These are phyloP conservation scores for Gallinago media DNA, from an alignment of 2,113 vertebrate species.

Conservation along the genomic window DNA sequence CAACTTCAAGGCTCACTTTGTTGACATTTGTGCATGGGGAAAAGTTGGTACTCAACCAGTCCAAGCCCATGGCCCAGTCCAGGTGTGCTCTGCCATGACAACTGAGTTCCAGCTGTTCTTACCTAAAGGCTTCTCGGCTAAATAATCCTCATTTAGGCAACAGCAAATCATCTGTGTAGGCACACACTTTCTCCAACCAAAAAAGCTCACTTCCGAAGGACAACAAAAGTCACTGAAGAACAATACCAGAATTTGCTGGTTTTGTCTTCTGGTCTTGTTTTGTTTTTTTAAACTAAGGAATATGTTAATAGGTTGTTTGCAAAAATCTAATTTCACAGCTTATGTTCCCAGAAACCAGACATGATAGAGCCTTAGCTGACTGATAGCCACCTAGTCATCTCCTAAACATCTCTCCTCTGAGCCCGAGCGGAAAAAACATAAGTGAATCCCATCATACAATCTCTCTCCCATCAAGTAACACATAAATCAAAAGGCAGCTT, in stretches of 20 bases:
- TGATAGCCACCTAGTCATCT: neutral
- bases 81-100: neutral
- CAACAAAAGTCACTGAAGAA: neutral
- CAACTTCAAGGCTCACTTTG: neutral
- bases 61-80: neutral
- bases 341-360: slow-evolving; percentile 1
- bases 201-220: neutral
- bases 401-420: neutral
- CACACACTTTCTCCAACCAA: neutral
- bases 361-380: neutral
- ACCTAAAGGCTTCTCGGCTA: neutral
- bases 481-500: slow-evolving; percentile 1
- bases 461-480: neutral
- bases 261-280: neutral
- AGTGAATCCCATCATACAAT: neutral
- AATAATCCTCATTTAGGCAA: slow-evolving; percentile 15
- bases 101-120: slow-evolving; percentile 5
- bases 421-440: neutral
- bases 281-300: neutral
- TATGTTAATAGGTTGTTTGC: neutral
- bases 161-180: neutral
- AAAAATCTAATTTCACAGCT: slow-evolving; percentile 2
- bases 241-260: neutral
- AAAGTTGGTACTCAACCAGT: neutral
- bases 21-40: neutral